Conservation (phyloP, 2,113 vertebrate species). For the Melanerpes aurifrons region DNA sequence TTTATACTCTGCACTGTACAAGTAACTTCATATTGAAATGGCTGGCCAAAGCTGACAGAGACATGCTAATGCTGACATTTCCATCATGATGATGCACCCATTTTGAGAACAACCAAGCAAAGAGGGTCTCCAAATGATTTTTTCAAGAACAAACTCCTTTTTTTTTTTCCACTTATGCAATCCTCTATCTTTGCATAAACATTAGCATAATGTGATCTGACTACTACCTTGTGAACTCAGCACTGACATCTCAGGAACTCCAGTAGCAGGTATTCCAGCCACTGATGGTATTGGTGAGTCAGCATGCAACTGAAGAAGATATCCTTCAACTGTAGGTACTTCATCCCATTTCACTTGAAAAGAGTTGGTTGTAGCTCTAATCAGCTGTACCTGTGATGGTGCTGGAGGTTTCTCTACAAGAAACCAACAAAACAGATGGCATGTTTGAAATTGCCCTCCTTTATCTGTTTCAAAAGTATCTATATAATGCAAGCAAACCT, state of each 20-base stretch:
- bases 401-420: constrained; percentile 86
- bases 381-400: constrained; percentile 89
- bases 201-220: not conserved
- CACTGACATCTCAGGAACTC: constrained; percentile 59
- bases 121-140: not conserved
- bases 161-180: not conserved
- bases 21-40: not conserved
- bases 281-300: constrained; percentile 58
- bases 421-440: not conserved
- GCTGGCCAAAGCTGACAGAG: not conserved
- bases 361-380: constrained; percentile 92
- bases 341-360: constrained; percentile 97
- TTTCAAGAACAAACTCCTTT: not conserved
- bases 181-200: not conserved
- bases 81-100: not conserved
- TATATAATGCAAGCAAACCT: not conserved
- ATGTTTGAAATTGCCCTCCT: not conserved
- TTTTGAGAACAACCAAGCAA: not conserved
- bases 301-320: constrained; percentile 90
- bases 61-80: not conserved
- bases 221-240: constrained; percentile 73
- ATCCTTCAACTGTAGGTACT: constrained; percentile 90
- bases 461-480: not conserved
- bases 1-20: not conserved
- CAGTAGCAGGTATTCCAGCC: constrained; percentile 35